Conservation (phyloP, 2,888 invertebrate species). For the Meteorus cinctellus region DNA sequence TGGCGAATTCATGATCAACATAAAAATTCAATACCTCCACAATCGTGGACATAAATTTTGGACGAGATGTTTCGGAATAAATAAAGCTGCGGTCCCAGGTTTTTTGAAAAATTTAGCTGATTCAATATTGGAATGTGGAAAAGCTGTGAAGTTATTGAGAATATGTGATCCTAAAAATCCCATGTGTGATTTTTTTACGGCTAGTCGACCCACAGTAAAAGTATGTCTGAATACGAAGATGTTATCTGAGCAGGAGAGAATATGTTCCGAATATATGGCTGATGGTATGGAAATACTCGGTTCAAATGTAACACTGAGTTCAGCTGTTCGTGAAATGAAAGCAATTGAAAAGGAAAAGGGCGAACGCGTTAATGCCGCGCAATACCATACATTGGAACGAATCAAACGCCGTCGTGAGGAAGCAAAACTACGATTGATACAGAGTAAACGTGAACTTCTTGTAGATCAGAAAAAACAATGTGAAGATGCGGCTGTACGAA, state of each 20-base stretch:
- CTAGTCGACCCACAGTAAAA: constrained; percentile 75
- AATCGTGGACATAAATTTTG: constrained; percentile 80
- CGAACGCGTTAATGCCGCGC: constrained; percentile 61
- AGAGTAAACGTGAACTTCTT: constrained; percentile 62
- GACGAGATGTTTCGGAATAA: constrained; percentile 79
- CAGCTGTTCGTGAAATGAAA: constrained; percentile 64
- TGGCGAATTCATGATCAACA: constrained; percentile 89
- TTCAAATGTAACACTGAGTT: constrained; percentile 59
- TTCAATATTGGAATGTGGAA: constrained; percentile 83
- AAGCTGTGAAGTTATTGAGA: constrained; percentile 82
- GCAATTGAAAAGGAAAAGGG: constrained; percentile 59
- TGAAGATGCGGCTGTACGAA: constrained; percentile 59
- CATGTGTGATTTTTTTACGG: constrained; percentile 75
- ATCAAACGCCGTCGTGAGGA: constrained; percentile 62
- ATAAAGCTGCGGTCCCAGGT: constrained; percentile 77
- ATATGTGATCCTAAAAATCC: constrained; percentile 81
- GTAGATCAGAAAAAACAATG: constrained; percentile 64
- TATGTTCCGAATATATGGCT: constrained; percentile 75
- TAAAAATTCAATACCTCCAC: constrained; percentile 79
- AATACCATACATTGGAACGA: constrained; percentile 60
- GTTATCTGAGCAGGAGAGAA: constrained; percentile 74
- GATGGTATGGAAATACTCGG: constrained; percentile 72
- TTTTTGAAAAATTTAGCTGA: constrained; percentile 80
- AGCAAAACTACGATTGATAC: constrained; percentile 51
- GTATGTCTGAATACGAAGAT: constrained; percentile 76